Base-by-base conservation (phyloP, 2,888 invertebrate genomes). In the Lydus trimaculatus region DNA sequence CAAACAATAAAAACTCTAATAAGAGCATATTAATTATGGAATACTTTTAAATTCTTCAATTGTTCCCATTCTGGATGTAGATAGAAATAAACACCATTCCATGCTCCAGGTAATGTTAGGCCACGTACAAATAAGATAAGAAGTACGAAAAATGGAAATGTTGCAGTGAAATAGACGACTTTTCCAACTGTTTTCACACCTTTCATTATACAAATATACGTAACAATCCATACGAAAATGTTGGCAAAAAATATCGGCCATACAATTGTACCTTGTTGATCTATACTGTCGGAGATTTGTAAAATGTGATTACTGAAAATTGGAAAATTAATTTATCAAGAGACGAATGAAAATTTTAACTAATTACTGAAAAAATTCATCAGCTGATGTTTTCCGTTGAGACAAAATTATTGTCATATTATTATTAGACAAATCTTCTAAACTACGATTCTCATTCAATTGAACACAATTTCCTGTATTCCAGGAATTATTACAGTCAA, bases 111-210 rank as follows among this genome's bases (percentile, higher is more conserved):
- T 67, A 96, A 85, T 0, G 95, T 94, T 52, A 95, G 86, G 7
- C 95, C 95, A 56, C 95, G 89, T 67, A 94, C 83, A 70, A 95
- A 89, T 64, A 95, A 86, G 43, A 91, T 87, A 74, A 90, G 87
- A 9, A 96, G 87, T 73, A 95, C 90, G 61, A 92, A 78, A 82
- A 94, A 94, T 0, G 95, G 95, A 84, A 95, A 95, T 20, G 92
- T 87, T 0, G 95, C 96, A 0, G 96, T 96, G 81, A 96, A 93
- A 84, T 96, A 97, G 11, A 96, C 95, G 39, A 93, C 94, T 88
- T 94, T 95, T 80, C 94, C 94, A 31, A 94, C 92, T 84, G 94
- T 93, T 85, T 94, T 92, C 71, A 97, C 94, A 61, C 97, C 96
- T 76, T 93, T 93, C 85, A 92, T 91, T 73, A 96, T 93, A 84